Conservation (phyloP, 37 sponge, comb jelly and placozoan genomes). For the Petrosia ficiformis region DNA sequence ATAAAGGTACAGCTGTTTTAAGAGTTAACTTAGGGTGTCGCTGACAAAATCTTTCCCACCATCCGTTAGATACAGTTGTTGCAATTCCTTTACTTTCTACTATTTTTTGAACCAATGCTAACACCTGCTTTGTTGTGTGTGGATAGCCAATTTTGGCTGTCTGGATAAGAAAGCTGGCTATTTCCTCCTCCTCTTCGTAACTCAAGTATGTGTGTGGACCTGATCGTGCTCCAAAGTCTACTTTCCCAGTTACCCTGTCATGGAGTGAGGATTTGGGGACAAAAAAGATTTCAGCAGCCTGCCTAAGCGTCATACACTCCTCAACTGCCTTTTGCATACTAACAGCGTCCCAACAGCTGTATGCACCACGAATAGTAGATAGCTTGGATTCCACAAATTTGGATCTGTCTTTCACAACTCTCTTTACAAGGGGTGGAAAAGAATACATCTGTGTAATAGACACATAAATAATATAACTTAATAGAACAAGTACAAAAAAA, state of each 20-base stretch:
- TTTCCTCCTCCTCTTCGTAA: background rate
- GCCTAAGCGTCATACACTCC: background rate
- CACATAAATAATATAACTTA: too few species aligned
- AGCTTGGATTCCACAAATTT: too few species aligned
- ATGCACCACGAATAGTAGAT: too few species aligned
- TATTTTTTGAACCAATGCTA: background rate
- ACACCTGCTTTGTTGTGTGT: background rate
- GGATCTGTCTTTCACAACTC: too few species aligned
- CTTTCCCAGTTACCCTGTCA: background rate
- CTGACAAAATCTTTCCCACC: conserved; percentile 1
- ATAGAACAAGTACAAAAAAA: too few species aligned
- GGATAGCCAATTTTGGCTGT: background rate
- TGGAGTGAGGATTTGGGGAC: background rate
- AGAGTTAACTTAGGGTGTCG: conserved; percentile 2
- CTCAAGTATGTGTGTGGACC: background rate
- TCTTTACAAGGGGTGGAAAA: too few species aligned
- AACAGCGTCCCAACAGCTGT: background rate
- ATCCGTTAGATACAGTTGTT: background rate
- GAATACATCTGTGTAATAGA: too few species aligned
- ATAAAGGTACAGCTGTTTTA: background rate
- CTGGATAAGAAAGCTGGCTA: background rate
- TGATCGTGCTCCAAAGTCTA: background rate
- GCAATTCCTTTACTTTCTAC: background rate
- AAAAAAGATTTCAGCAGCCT: background rate
- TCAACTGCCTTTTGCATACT: background rate